Conservation (phyloP, 2,888 invertebrate genomes). For the Acleris emargana region DNA sequence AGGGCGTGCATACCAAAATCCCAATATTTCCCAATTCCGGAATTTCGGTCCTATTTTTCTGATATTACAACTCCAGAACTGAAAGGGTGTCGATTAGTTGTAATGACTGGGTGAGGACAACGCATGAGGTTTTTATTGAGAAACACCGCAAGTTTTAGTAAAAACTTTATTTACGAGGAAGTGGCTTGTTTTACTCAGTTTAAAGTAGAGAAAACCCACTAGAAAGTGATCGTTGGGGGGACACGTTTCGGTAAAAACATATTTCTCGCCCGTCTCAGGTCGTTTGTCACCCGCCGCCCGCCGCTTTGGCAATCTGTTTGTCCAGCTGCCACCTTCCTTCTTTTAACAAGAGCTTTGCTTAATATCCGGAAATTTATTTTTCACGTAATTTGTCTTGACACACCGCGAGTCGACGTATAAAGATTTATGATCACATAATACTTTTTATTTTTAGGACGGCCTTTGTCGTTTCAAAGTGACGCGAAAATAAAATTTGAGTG, state of each 20-base stretch:
- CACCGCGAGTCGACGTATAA: constrained; percentile 45
- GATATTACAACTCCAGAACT: too few relatives aligned
- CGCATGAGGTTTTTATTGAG: background rate
- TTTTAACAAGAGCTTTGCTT: constrained; percentile 76
- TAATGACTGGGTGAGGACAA: too few relatives aligned
- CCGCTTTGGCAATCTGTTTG: constrained; percentile 71
- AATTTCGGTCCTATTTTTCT: too few relatives aligned
- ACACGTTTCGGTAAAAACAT: constrained; percentile 55
- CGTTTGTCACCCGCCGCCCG: constrained; percentile 62
- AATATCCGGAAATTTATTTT: constrained; percentile 70
- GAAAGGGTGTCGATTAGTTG: too few relatives aligned
- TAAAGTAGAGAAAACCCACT: constrained; percentile 40
- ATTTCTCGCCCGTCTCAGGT: constrained; percentile 59
- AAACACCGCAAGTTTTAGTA: background rate
- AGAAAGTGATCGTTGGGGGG: constrained; percentile 43
- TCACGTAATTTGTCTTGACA: constrained; percentile 60
- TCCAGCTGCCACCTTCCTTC: constrained; percentile 75
- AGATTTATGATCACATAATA: constrained; percentile 52
- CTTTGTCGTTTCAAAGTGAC: constrained; percentile 36
- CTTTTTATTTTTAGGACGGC: constrained; percentile 39
- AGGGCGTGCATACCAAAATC: too few relatives aligned
- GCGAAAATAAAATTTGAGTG: constrained; percentile 32
- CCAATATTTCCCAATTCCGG: too few relatives aligned
- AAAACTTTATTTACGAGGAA: constrained; percentile 9
- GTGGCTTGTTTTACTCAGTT: constrained; percentile 18